Conservation (phyloP, 2,888 invertebrate genomes). For the Euproctis similis region DNA sequence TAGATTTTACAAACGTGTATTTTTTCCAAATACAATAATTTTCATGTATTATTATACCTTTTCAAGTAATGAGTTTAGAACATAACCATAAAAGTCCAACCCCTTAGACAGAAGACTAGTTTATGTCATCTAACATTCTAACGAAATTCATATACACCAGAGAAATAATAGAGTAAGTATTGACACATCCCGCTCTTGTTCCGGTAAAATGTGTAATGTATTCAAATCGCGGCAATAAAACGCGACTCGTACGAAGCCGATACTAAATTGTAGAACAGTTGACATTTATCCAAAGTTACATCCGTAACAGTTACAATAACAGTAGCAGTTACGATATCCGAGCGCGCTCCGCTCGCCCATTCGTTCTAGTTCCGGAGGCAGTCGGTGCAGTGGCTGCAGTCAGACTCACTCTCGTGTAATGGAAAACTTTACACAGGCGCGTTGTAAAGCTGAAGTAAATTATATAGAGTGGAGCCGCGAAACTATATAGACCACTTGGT, state of each 20-base stretch:
- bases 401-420: constrained; percentile 53
- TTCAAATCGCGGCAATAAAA: constrained; percentile 69
- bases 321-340: constrained; percentile 66
- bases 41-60: too few relatives aligned
- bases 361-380: constrained; percentile 60
- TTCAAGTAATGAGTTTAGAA: too few relatives aligned
- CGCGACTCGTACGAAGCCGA: constrained; percentile 47
- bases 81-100: too few relatives aligned
- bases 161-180: too few relatives aligned
- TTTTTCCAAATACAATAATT: too few relatives aligned
- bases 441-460: constrained; percentile 41
- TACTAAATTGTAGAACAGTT: constrained; percentile 67
- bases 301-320: constrained; percentile 73
- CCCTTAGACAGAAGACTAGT: too few relatives aligned
- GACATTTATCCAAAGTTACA: constrained; percentile 74
- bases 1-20: too few relatives aligned
- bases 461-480: too few relatives aligned
- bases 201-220: constrained; percentile 55
- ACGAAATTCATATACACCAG: too few relatives aligned
- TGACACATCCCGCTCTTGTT: too few relatives aligned
- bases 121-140: too few relatives aligned
- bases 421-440: constrained; percentile 63
- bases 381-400: constrained; percentile 22
- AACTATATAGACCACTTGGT: too few relatives aligned
- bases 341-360: constrained; percentile 49